Evolutionary conservation across 1,140 invertebrate species (phyloP).

Genomic region (Sipha flava): DNA sequence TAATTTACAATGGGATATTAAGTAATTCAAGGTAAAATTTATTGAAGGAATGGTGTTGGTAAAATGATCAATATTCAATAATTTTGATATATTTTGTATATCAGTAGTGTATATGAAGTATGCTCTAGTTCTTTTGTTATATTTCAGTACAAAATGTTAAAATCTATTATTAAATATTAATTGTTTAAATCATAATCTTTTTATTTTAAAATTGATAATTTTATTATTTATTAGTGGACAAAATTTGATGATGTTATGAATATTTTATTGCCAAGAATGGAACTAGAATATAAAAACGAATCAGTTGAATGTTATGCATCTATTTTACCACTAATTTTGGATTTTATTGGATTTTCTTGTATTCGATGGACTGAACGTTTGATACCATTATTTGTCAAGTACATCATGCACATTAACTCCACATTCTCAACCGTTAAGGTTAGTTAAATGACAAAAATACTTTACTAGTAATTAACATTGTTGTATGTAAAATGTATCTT

Average conservation of each 20-base stretch:
- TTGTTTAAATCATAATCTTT: background rate
- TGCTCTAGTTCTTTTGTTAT: no score
- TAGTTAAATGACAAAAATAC: background rate
- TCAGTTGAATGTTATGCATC: background rate
- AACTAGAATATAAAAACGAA: background rate
- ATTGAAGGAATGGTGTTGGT: no score
- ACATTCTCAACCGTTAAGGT: background rate
- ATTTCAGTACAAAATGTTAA: no score
- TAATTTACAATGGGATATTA: no score
- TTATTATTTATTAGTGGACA: slow-evolving; percentile 10
- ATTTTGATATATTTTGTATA: no score
- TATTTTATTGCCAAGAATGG: slow-evolving; percentile 21
- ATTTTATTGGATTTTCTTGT: background rate
- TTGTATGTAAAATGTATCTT: background rate
- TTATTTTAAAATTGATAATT: background rate
- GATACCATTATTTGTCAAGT: slow-evolving; percentile 12
- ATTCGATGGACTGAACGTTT: slow-evolving; percentile 11
- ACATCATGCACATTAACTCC: background rate
- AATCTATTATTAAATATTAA: no score
- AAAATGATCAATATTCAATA: no score
- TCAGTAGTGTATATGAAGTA: no score
- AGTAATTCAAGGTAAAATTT: no score
- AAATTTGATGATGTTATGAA: slow-evolving; percentile 21
- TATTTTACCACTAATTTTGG: background rate
- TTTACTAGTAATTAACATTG: background rate